A percentile compares a stretch with the other conserved stretches of the same genome.
These are phyloP conservation scores for Sphecodes monilicornis DNA, from an alignment of 2,888 invertebrate species.

Conservation along the genomic window DNA sequence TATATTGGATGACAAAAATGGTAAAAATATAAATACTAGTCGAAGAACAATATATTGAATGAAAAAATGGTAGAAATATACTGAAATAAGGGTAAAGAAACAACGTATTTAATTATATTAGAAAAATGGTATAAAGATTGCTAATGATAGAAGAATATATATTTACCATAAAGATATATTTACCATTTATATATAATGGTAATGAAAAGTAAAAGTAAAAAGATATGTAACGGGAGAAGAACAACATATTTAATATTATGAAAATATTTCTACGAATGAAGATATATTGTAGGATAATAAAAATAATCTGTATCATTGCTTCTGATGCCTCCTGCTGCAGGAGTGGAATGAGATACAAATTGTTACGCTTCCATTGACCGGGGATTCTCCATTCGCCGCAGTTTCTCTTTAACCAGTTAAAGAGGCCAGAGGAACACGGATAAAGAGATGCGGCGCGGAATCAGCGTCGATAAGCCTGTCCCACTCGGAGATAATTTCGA, in stretches of 20 bases:
- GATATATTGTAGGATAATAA: background rate
- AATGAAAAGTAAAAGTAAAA: too few species aligned
- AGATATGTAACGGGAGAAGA: too few species aligned
- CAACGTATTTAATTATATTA: too few species aligned
- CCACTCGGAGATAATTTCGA: conserved; percentile 47
- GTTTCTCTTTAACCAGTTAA: conserved; percentile 7
- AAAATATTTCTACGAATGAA: background rate
- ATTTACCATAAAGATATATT: too few species aligned
- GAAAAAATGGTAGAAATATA: too few species aligned
- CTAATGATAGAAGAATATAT: too few species aligned
- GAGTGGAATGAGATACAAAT: background rate
- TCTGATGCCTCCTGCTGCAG: background rate
- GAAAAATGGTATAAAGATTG: too few species aligned
- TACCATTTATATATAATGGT: too few species aligned
- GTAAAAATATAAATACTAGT: too few species aligned
- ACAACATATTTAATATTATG: background rate
- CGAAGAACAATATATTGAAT: too few species aligned
- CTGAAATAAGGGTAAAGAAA: too few species aligned
- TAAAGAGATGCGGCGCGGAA: conserved; percentile 14
- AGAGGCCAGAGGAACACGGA: background rate
- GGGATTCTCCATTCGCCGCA: background rate
- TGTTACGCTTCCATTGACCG: background rate
- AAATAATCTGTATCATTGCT: background rate
- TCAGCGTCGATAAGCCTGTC: conserved; percentile 36
- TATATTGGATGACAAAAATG: too few species aligned